Evolutionary conservation across 1,140 invertebrate genomes (phyloP).

Genomic region (Drosophila insularis): DNA sequence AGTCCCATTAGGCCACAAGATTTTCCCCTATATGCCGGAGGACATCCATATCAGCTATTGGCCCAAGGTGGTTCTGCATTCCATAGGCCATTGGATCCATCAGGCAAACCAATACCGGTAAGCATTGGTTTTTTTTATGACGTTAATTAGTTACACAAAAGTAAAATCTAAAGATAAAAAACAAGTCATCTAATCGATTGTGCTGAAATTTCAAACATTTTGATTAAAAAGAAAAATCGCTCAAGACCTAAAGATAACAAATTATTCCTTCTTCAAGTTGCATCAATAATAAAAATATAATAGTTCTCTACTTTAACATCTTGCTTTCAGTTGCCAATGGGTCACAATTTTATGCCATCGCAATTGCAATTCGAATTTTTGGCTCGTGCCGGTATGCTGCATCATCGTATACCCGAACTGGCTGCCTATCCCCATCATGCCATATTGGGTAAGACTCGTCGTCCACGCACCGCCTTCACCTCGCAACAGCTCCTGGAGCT

Average conservation of each 20-base stretch:
- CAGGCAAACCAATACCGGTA: conserved; percentile 81
- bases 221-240: too few relatives aligned
- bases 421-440: conserved; percentile 86
- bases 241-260: too few relatives aligned
- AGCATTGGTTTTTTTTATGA: too few relatives aligned
- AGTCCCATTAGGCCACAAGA: conserved; percentile 78
- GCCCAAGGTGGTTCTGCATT: conserved; percentile 78
- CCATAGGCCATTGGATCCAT: conserved; percentile 77
- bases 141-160: too few relatives aligned
- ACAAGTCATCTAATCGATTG: too few relatives aligned
- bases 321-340: conserved; percentile 69
- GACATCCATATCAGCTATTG: conserved; percentile 80
- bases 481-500: conserved; percentile 98
- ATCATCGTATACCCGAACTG: conserved; percentile 89
- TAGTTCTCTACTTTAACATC: background rate
- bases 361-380: conserved; percentile 93
- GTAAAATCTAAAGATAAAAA: too few relatives aligned
- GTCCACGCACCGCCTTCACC: conserved; percentile 98
- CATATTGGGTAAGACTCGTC: conserved; percentile 95
- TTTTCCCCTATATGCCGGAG: conserved; percentile 81
- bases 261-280: background rate
- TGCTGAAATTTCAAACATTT: too few relatives aligned
- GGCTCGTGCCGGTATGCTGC: conserved; percentile 92
- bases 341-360: conserved; percentile 85
- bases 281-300: background rate